phyloP scores from a whole-genome alignment of 2,797 vertebrate genomes.

The Lacerta viridis region DNA sequence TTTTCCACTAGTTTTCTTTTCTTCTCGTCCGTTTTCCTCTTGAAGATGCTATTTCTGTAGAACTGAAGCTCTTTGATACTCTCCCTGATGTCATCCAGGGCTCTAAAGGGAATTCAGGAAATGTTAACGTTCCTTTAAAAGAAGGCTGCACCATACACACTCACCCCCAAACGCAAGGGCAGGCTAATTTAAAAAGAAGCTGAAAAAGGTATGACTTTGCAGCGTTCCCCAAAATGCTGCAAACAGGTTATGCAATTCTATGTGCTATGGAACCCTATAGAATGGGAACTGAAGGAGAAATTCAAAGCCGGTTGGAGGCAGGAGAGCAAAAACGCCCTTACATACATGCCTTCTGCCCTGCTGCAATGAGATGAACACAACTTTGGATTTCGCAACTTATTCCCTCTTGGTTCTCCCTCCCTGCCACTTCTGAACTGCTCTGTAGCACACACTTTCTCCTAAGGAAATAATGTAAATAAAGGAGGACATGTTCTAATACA shows the following conservation, averaged over 20 bases:
- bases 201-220: too few relatives aligned
- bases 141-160: too few relatives aligned
- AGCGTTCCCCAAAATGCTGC: neutral
- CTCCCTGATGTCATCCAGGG: constrained; percentile 94
- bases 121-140: neutral
- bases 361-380: too few relatives aligned
- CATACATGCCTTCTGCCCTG: too few relatives aligned
- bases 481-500: neutral
- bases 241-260: too few relatives aligned
- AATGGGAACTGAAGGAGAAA: neutral
- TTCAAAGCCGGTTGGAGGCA: too few relatives aligned
- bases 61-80: constrained; percentile 95
- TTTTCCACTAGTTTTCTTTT: constrained; percentile 88
- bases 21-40: constrained; percentile 84
- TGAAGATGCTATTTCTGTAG: constrained; percentile 93
- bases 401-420: too few relatives aligned
- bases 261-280: neutral
- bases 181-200: neutral
- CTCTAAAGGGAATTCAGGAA: constrained; percentile 83
- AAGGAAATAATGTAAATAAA: neutral
- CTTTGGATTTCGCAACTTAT: too few relatives aligned
- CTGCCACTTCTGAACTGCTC: too few relatives aligned
- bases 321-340: too few relatives aligned
- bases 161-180: neutral
- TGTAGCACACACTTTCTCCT: too few relatives aligned